Conservation (phyloP, 1,140 invertebrate genomes). For the Lasioglossum baleicum region DNA sequence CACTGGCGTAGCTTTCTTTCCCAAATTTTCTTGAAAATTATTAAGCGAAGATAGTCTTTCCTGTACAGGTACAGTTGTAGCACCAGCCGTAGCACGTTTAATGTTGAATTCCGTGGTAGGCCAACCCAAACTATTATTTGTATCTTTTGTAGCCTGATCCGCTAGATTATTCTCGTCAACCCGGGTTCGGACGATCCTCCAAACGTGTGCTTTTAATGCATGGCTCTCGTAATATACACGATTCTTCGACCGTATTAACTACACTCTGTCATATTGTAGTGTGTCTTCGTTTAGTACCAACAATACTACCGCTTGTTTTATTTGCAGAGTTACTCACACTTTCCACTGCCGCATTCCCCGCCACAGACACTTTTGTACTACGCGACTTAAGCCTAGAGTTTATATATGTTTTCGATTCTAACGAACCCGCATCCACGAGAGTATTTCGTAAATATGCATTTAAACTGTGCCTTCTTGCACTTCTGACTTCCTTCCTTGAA, state of each 20-base stretch:
- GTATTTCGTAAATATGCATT: constrained; percentile 38
- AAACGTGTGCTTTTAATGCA: constrained; percentile 72
- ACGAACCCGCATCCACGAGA: not conserved
- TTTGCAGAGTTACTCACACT: constrained; percentile 4
- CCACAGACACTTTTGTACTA: constrained; percentile 37
- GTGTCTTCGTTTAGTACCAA: constrained; percentile 63
- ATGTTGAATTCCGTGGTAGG: constrained; percentile 46
- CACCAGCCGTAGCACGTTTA: constrained; percentile 16
- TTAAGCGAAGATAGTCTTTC: constrained; percentile 69
- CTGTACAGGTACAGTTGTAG: constrained; percentile 43
- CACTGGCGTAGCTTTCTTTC: constrained; percentile 74
- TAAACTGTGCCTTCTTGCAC: constrained; percentile 38
- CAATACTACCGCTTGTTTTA: constrained; percentile 4
- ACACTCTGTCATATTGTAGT: constrained; percentile 62
- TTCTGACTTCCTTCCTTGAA: constrained; percentile 19
- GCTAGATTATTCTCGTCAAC: constrained; percentile 76
- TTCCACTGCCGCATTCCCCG: constrained; percentile 10
- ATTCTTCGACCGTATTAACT: constrained; percentile 33
- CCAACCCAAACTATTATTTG: constrained; percentile 68
- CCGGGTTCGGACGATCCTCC: constrained; percentile 66
- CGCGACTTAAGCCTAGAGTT: constrained; percentile 58
- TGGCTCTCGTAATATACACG: constrained; percentile 53
- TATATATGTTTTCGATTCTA: constrained; percentile 51
- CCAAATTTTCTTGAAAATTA: constrained; percentile 74
- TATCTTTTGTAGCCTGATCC: constrained; percentile 63